Base-by-base conservation (phyloP, 2,797 vertebrate species). In the Falco rusticolus region DNA sequence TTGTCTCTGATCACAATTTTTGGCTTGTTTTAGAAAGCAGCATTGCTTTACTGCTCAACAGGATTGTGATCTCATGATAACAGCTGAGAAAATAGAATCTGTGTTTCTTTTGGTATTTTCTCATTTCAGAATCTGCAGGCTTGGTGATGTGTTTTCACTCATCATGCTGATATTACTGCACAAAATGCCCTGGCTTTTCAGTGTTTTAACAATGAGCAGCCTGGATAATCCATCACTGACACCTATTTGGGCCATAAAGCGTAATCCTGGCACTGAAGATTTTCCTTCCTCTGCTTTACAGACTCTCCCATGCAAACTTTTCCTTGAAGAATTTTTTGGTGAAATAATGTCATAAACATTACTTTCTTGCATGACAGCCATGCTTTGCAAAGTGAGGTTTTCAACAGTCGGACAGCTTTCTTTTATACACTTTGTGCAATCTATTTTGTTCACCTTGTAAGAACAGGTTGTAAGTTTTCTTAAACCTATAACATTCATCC, bases 11-110 rank as follows among this genome's bases (percentile, higher is more conserved):
- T 89, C 45, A 53, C 28, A 56, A 72, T 84, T 87, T 81, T 39
- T 76, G 74, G 41, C 25, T 82, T 31, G 15, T 60, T 91, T 95
- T 61, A 96, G 89, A 94, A 85, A 89, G 59, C 65, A 86, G 51
- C 31, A 13, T 56, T 76, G 20, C 82, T 90, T 89, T 89, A 80
- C 79, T 88, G 75, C 64, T 93, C 57, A 71, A 75, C 33, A 81
- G 45, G 50, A 77, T 82, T 79, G 54, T 60, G 87, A 95, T 91
- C 71, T 95, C 84, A 75, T 65, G 57, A 94, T 79, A 93, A 84
- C 84, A 94, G 91, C 84, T 94, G 89, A 96, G 72, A 87, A 94
- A 97, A 93, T 89, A 87, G 91, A 94, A 94, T 68, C 72, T 84
- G 33, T 59, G 75, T 95, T 96, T 94, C 85, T 91, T 94, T 94